Percentiles rank a stretch among this genome's conserved stretches.
Conservation (phyloP, 2,113 vertebrate genomes). For the Corvus cornix region DNA sequence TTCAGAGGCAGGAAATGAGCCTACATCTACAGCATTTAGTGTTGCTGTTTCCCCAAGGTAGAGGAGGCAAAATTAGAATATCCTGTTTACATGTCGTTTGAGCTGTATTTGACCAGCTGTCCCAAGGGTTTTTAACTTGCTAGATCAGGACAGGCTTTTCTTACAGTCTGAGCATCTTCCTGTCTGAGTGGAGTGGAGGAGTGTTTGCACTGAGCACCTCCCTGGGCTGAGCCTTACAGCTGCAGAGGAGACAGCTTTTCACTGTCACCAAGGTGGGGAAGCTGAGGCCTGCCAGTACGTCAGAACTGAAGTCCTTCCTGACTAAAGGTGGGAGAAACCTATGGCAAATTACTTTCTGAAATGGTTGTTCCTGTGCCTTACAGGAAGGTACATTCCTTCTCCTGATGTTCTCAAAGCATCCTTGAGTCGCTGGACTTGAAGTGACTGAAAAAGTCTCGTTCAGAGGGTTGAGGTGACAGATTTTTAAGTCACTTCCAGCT, state of each 20-base stretch:
- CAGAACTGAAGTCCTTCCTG: background rate
- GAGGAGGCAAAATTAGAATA: slow-evolving; percentile 22
- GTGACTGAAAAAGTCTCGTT: background rate
- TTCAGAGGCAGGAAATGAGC: background rate
- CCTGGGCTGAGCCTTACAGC: background rate
- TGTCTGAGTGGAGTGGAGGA: background rate
- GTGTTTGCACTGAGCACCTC: background rate
- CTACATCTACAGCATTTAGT: background rate
- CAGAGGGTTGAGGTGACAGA: background rate
- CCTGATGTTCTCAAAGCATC: background rate
- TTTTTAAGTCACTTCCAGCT: background rate
- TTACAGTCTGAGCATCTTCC: background rate
- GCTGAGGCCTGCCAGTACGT: background rate
- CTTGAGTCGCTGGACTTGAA: background rate
- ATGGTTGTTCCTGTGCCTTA: background rate
- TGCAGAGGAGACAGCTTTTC: background rate
- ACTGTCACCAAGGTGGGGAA: background rate
- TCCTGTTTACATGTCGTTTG: background rate
- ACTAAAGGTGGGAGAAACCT: background rate
- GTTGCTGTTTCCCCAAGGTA: background rate
- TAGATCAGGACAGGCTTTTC: background rate
- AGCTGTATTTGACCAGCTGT: slow-evolving; percentile 13
- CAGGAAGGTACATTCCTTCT: background rate
- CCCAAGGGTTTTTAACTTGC: background rate
- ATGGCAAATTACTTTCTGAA: background rate